These are phyloP conservation scores for Tolmerus cingulatus DNA, from an alignment of 2,888 invertebrate species.

Conservation along the genomic window DNA sequence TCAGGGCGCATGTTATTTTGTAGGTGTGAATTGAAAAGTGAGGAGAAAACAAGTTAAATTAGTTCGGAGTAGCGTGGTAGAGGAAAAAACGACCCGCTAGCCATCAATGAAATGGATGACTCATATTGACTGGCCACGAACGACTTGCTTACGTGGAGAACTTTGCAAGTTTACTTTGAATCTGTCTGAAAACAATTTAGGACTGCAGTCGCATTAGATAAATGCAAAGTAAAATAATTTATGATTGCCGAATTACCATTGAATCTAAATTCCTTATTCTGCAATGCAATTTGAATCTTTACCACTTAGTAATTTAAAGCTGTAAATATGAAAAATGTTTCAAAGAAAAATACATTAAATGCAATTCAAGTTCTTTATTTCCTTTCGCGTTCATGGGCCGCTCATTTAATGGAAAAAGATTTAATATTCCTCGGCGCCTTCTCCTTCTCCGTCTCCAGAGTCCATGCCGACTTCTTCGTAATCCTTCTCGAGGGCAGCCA, in stretches of 20 bases:
- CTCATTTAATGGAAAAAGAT: neutral
- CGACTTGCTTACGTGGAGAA: no score
- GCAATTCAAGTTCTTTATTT: neutral
- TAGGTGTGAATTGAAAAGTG: neutral
- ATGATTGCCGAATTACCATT: no score
- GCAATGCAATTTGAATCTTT: no score
- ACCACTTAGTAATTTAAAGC: neutral
- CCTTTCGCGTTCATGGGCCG: neutral
- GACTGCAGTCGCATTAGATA: no score
- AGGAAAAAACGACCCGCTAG: no score
- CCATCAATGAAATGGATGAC: neutral
- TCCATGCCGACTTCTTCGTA: constrained; percentile 90
- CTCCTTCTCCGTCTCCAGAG: constrained; percentile 81
- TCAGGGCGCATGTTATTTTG: neutral
- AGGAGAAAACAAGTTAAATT: no score
- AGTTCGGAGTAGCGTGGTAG: no score
- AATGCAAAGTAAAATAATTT: no score
- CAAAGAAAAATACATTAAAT: neutral
- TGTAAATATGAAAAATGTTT: neutral
- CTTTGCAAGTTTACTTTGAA: neutral
- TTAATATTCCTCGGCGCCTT: constrained; percentile 83
- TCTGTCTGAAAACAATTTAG: no score
- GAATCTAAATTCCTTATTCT: no score
- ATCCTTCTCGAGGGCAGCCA: constrained; percentile 83
- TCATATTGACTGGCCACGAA: neutral